A percentile compares a stretch with the other conserved stretches of the same genome.
Evolutionary conservation across 2,797 vertebrate genomes (phyloP).

Genomic region (Xenopus petersii): DNA sequence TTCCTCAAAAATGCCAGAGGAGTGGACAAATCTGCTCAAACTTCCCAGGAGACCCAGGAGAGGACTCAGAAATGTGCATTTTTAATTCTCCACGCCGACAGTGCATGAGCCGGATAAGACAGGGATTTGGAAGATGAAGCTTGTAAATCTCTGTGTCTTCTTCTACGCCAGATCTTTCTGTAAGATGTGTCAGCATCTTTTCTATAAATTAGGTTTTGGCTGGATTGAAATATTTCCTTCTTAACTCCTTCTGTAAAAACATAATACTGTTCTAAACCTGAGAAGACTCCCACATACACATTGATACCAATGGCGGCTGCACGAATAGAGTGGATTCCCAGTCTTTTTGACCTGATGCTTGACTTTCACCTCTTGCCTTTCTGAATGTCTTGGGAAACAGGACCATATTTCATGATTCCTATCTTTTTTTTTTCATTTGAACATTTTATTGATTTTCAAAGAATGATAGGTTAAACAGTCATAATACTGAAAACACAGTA

Average conservation of each 20-base stretch:
- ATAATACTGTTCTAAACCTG: no score
- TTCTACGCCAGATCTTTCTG: constrained; percentile 32
- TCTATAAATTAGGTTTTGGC: constrained; percentile 29
- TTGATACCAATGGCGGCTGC: no score
- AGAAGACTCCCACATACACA: no score
- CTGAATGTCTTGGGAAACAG: no score
- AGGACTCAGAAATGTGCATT: constrained; percentile 29
- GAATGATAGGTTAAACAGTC: no score
- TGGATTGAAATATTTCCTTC: constrained; percentile 17
- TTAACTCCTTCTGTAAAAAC: constrained; percentile 16
- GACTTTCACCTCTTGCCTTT: no score
- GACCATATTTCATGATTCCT: no score
- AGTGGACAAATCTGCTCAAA: constrained; percentile 29
- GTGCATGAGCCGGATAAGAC: constrained; percentile 44
- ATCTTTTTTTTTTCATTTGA: no score
- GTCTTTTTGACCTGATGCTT: no score
- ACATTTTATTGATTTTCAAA: no score
- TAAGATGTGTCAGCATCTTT: constrained; percentile 42
- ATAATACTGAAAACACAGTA: no score
- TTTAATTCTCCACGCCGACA: constrained; percentile 44
- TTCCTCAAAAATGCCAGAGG: constrained; percentile 10
- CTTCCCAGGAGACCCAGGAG: constrained; percentile 27
- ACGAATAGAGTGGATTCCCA: no score
- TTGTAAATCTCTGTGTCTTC: constrained; percentile 40
- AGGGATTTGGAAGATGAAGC: constrained; percentile 20